Base-by-base conservation (phyloP, 2,797 vertebrate genomes). In the Lacerta viridis region DNA sequence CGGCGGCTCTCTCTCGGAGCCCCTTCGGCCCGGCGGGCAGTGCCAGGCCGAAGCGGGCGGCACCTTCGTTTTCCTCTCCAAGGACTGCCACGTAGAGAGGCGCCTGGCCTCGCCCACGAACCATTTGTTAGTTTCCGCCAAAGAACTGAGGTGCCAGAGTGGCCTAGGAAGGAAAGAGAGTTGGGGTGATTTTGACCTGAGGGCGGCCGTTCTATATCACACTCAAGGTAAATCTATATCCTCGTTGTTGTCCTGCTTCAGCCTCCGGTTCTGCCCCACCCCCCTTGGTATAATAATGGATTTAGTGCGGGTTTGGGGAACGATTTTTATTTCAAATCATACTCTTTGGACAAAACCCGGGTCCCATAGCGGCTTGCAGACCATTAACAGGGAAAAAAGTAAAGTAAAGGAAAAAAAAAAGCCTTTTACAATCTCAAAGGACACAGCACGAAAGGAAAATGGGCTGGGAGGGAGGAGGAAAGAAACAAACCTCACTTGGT, bases 121-220 rank as follows among this genome's bases (percentile, higher is more conserved):
- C 97, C 96, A 98, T 98, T 97, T 98, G 96, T 98, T 98, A 97
- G 97, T 97, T 95, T 97, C 97, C 76, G 96, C 98, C 96, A 98
- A 98, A 98, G 98, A 98, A 95, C 98, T 97, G 95, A 96, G 96
- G 96, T 97, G 97, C 96, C 96, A 98, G 96, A 98, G 98, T 97
- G 98, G 98, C 97, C 97, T 97, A 97, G 98, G 98, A 97, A 97
- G 97, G 93, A 98, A 97, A 97, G 98, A 98, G 97, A 98, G 97
- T 97, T 98, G 97, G 98, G 97, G 98, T 88, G 97, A 97, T 96
- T 98, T 98, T 96, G 98, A 99, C 95, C 94, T 98, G 96, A 98
- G 98, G 98, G 98, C 98, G 98, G 98, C 98, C 98, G 98, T 99
- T 98, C 96, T 98, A 95, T 99, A 99, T 98, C 98, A 99, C 98